A percentile compares a stretch with the other conserved stretches of the same genome.
These are phyloP conservation scores for Sphaerodactylus townsendi DNA, from an alignment of 2,113 vertebrate genomes.

Conservation along the genomic window DNA sequence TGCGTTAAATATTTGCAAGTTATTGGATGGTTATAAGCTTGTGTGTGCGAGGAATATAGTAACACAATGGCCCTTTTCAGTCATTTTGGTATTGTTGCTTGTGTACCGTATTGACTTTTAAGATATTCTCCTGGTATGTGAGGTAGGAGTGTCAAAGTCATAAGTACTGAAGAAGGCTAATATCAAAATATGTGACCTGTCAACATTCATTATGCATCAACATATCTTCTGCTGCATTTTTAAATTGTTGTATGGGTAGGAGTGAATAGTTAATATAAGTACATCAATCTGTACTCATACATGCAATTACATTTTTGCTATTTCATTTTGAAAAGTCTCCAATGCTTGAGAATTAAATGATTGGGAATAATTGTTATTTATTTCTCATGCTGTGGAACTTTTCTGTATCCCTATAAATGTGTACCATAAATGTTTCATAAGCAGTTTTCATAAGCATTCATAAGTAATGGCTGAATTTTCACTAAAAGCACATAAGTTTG, in stretches of 20 bases:
- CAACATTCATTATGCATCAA: slow-evolving; percentile 5
- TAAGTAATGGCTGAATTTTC: slow-evolving; percentile 19
- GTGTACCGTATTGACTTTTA: too few relatives aligned
- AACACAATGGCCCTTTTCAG: neutral
- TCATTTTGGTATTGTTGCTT: too few relatives aligned
- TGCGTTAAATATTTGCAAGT: neutral
- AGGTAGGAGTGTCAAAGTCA: too few relatives aligned
- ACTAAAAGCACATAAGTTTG: slow-evolving; percentile 30
- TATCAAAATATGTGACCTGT: neutral
- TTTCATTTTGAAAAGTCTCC: slow-evolving; percentile 32
- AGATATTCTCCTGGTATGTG: too few relatives aligned
- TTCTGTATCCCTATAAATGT: slow-evolving; percentile 6
- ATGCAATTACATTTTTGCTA: slow-evolving; percentile 35
- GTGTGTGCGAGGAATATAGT: neutral
- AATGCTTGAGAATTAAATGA: slow-evolving; percentile 35
- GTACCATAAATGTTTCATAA: slow-evolving; percentile 37
- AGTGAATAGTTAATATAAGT: slow-evolving; percentile 7
- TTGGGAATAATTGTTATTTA: slow-evolving; percentile 21
- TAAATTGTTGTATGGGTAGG: neutral
- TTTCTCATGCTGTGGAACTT: slow-evolving; percentile 13
- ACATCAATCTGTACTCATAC: slow-evolving; percentile 6
- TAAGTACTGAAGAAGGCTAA: too few relatives aligned
- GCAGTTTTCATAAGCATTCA: slow-evolving; percentile 1
- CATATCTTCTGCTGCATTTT: neutral
- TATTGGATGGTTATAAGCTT: neutral